Base-by-base conservation (phyloP, 2,888 invertebrate species). In the Danaus chrysippus region DNA sequence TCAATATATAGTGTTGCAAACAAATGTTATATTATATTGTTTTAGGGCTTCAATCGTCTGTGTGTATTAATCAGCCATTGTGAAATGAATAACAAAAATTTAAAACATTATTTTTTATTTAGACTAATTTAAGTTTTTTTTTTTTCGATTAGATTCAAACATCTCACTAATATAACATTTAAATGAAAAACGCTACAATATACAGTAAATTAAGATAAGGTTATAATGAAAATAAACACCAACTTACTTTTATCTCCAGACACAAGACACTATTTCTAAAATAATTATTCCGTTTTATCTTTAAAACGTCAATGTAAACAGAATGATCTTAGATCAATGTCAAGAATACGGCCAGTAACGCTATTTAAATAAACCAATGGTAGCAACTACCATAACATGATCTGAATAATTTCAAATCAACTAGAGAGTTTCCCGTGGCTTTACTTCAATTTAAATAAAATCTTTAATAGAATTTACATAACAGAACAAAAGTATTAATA, bases 361-460 rank as follows among this genome's bases (percentile, higher is more conserved):
- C 83, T 89, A 88, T 90, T 85, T 91, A 91, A 88, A 83, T 89
- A 87, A 83, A 82, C 87, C 71, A 68, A 66, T 71, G 63, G 64
- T 66, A 64, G 77, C 78, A 76, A 74, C 78, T 59, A 54, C 65
- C 68, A 75, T 78, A 81, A 80, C 78, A 77, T 74, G 80, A 78
- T 82, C 74, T 73, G 72, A 72, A 73, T 74, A 69, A 74, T 77
- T 80, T 77, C 72, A 77, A 75, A 76, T 71, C 70, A 63, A 62
- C 63, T 70, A 66, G 65, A 54, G 56, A 41, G 55, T 57, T 43
- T 59, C 62, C 49, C 58, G 56, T 61, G 71, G 69, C 49, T 69
- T 70, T 67, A 63, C 68, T 68, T 69, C 68, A 63, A 58, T 52
- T 56, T 63, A 55, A 55, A 46, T 43, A 56, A 54, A 49, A 53